These are phyloP conservation scores for Enteromius fasciolatus DNA, from an alignment of 2,797 vertebrate species.

Conservation along the genomic window DNA sequence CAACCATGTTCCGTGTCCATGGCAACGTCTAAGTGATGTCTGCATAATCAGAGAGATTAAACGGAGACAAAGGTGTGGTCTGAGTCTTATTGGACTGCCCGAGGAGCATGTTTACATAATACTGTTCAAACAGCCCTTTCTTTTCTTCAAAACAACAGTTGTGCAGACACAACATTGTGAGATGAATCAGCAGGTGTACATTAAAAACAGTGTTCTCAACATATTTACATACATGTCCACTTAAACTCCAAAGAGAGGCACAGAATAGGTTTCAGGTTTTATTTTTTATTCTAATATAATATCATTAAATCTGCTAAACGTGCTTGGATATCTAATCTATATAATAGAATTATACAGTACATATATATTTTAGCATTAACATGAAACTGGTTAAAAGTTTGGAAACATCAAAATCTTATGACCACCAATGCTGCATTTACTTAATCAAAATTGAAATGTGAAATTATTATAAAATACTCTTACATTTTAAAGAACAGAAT, in stretches of 20 bases:
- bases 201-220: not conserved
- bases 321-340: not conserved
- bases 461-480: not conserved
- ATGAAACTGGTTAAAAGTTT: not conserved
- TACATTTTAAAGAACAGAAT: not conserved
- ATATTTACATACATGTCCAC: not conserved
- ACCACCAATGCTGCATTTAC: not conserved
- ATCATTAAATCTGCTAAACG: not conserved
- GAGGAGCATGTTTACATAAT: conserved; percentile 56
- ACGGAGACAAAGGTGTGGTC: conserved; percentile 55
- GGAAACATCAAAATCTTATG: not conserved
- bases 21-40: conserved; percentile 64
- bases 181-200: conserved; percentile 21
- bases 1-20: conserved; percentile 63
- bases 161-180: conserved; percentile 15
- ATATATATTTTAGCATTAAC: not conserved
- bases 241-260: not conserved
- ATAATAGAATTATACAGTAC: not conserved
- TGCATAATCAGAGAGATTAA: conserved; percentile 67
- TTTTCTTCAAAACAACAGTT: conserved; percentile 35
- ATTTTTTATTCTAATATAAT: not conserved
- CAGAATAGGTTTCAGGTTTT: not conserved
- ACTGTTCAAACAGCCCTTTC: conserved; percentile 46
- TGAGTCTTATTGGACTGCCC: conserved; percentile 49
- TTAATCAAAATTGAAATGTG: not conserved